Evolutionary conservation across 2,888 invertebrate species (phyloP).

Genomic region (Yponomeuta plumbellus): DNA sequence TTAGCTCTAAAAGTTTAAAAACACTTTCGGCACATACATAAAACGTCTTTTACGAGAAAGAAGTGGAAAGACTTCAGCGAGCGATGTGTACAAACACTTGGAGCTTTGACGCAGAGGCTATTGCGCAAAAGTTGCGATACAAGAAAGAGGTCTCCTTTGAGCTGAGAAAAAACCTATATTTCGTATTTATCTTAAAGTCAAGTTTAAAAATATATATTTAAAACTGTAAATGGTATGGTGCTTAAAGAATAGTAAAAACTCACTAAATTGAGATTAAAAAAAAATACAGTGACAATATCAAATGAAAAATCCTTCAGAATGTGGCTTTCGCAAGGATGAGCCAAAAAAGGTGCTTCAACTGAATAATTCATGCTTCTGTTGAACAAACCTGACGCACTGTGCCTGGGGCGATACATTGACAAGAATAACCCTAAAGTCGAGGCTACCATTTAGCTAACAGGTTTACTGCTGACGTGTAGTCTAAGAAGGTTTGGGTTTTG

Average conservation of each 20-base stretch:
- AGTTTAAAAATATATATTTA: not conserved
- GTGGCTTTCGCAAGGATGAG: slow-evolving; percentile 3
- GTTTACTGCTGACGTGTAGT: not conserved
- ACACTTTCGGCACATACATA: slow-evolving; percentile 39
- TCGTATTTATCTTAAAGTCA: not conserved
- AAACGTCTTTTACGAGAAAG: slow-evolving; percentile 26
- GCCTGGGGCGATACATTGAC: not conserved
- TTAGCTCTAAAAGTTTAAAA: slow-evolving; percentile 36
- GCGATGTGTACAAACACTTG: slow-evolving; percentile 39
- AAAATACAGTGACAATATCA: not conserved
- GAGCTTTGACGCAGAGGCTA: slow-evolving; percentile 35
- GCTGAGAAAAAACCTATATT: slow-evolving; percentile 12
- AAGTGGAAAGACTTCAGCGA: slow-evolving; percentile 35
- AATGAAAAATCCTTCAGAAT: not conserved
- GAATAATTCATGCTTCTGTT: slow-evolving; percentile 56
- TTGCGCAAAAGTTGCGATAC: slow-evolving; percentile 30
- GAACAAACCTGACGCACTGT: slow-evolving; percentile 2
- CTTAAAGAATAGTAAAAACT: no score
- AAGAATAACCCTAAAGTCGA: slow-evolving; percentile 1
- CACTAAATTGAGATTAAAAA: not conserved
- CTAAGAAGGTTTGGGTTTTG: slow-evolving; percentile 4
- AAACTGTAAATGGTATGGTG: no score
- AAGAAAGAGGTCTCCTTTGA: slow-evolving; percentile 26
- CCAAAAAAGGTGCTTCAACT: slow-evolving; percentile 41
- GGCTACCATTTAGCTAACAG: not conserved